Conservation (phyloP, 1,140 invertebrate species). For the Zaprionus capensis region DNA sequence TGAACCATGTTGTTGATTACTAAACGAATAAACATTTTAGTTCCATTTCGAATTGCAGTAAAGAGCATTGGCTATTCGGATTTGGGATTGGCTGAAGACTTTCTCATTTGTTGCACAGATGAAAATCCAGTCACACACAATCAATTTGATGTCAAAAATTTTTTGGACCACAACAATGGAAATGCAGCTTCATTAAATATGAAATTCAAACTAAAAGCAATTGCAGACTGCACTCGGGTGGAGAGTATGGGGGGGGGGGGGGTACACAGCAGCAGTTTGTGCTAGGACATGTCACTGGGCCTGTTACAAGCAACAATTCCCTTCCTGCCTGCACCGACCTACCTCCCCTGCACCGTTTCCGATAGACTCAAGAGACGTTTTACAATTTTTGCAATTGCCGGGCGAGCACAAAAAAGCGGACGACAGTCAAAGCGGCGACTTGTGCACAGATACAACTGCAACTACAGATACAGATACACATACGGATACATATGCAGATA, state of each 20-base stretch:
- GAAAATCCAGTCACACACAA: constrained; percentile 48
- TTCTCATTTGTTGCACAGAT: constrained; percentile 41
- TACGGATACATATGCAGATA: constrained; percentile 6
- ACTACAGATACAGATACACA: constrained; percentile 2
- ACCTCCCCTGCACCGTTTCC: neutral
- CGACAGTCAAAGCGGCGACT: constrained; percentile 48
- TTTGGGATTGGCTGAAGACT: neutral
- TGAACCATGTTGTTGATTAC: too few relatives aligned
- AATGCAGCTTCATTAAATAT: constrained; percentile 78
- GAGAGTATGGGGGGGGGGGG: neutral
- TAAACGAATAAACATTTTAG: too few relatives aligned
- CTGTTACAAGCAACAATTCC: constrained; percentile 5
- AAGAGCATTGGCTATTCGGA: constrained; percentile 17
- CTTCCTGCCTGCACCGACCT: neutral
- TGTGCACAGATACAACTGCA: constrained; percentile 9
- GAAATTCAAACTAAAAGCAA: constrained; percentile 72
- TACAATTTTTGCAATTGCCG: constrained; percentile 63
- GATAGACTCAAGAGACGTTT: constrained; percentile 42
- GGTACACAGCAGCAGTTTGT: neutral
- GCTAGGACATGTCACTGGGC: constrained; percentile 32
- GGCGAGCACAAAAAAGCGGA: constrained; percentile 27
- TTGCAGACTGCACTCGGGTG: constrained; percentile 49
- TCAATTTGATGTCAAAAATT: constrained; percentile 56
- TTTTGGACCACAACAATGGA: constrained; percentile 63
- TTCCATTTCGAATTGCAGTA: neutral